These are phyloP conservation scores for Hypolimnas misippus DNA, from an alignment of 2,888 invertebrate genomes.

Conservation along the genomic window DNA sequence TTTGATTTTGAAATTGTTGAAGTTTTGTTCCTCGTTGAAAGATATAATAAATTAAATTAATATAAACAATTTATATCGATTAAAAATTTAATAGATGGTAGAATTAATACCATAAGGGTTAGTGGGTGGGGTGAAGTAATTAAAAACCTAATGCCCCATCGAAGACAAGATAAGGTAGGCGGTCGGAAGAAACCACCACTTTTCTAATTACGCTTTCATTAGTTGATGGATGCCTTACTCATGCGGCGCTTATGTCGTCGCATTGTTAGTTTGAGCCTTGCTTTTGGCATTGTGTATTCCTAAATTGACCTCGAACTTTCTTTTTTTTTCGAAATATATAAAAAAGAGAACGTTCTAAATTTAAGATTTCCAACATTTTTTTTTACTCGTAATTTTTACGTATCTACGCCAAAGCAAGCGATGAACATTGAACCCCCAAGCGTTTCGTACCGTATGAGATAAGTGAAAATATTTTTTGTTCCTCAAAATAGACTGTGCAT, in stretches of 20 bases:
- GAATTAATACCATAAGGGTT: constrained; percentile 37
- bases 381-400: constrained; percentile 31
- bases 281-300: constrained; percentile 13
- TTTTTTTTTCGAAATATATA: constrained; percentile 20
- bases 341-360: constrained; percentile 18
- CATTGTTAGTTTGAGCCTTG: constrained; percentile 26
- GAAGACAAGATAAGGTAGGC: constrained; percentile 80
- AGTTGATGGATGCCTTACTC: constrained; percentile 73
- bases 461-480: constrained; percentile 38
- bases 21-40: not conserved
- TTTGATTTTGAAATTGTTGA: not conserved
- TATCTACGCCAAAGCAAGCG: constrained; percentile 37
- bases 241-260: constrained; percentile 42
- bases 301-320: constrained; percentile 23
- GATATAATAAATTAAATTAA: not conserved
- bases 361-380: constrained; percentile 30
- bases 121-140: constrained; percentile 65
- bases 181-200: constrained; percentile 80
- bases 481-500: constrained; percentile 39
- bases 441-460: constrained; percentile 39
- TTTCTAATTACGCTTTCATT: constrained; percentile 82
- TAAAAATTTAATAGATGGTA: constrained; percentile 27
- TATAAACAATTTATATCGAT: constrained; percentile 17
- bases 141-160: constrained; percentile 77
- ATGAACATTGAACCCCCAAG: constrained; percentile 37